Conservation (phyloP, 2,888 invertebrate genomes). For the Psylliodes chrysocephalus region DNA sequence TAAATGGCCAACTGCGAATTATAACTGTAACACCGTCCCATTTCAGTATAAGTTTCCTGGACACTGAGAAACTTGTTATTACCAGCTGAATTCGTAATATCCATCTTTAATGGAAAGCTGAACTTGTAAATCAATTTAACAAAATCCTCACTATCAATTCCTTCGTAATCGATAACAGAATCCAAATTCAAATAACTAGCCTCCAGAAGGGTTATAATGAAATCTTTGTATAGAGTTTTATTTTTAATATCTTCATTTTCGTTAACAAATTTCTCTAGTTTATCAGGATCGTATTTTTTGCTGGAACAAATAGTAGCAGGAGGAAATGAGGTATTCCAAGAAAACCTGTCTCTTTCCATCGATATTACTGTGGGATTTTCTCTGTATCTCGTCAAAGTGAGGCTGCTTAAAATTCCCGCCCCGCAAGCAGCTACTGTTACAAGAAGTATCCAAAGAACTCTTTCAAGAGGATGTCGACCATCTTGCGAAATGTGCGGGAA, state of each 20-base stretch:
- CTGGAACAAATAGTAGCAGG: constrained; percentile 74
- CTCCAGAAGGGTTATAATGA: constrained; percentile 69
- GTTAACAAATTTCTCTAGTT: constrained; percentile 67
- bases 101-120: constrained; percentile 47
- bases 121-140: constrained; percentile 69
- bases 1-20: constrained; percentile 74
- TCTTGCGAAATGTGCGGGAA: constrained; percentile 53
- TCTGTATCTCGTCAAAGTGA: constrained; percentile 74
- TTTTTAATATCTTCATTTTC: constrained; percentile 58
- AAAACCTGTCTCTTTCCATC: constrained; percentile 77
- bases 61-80: constrained; percentile 56
- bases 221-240: constrained; percentile 67
- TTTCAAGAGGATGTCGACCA: constrained; percentile 53
- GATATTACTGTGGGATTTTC: constrained; percentile 78
- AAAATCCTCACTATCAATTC: constrained; percentile 69
- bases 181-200: constrained; percentile 72
- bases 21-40: constrained; percentile 76
- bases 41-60: constrained; percentile 73
- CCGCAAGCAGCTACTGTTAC: constrained; percentile 54
- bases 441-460: constrained; percentile 54
- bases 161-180: constrained; percentile 67
- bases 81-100: constrained; percentile 58
- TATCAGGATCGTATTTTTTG: constrained; percentile 67
- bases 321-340: constrained; percentile 79
- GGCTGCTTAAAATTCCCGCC: constrained; percentile 62